Evolutionary conservation across 2,888 invertebrate genomes (phyloP).

Genomic region (Drosophila paramelanica): DNA sequence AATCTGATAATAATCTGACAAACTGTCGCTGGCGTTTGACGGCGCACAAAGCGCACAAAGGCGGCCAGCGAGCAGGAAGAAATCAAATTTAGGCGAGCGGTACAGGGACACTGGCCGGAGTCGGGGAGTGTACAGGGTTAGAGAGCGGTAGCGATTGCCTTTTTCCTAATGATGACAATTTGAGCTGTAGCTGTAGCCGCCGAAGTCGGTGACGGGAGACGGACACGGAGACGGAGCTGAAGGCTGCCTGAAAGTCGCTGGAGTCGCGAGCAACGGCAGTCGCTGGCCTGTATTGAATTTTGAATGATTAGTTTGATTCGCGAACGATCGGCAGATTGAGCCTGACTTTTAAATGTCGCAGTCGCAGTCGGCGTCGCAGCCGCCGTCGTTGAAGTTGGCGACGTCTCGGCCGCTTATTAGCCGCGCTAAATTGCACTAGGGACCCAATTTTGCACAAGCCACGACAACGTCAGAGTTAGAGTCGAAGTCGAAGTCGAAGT

Average conservation of each 20-base stretch:
- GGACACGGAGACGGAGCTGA: constrained; percentile 5
- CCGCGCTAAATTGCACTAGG: constrained; percentile 81
- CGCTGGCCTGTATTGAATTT: constrained; percentile 74
- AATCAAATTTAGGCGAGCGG: constrained; percentile 74
- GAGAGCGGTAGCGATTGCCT: constrained; percentile 77
- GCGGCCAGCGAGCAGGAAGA: constrained; percentile 72
- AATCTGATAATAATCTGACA: constrained; percentile 83
- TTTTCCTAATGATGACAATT: constrained; percentile 83
- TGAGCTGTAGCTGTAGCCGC: constrained; percentile 54
- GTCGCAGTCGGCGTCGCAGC: constrained; percentile 45
- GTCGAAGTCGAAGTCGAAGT: constrained; percentile 27
- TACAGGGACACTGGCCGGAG: constrained; percentile 21
- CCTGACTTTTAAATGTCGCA: constrained; percentile 80
- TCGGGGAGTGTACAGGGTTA: constrained; percentile 24
- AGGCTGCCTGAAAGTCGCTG: constrained; percentile 7
- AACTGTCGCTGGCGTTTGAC: constrained; percentile 83
- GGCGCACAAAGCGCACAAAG: constrained; percentile 74
- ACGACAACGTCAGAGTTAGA: constrained; percentile 61
- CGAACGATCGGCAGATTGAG: constrained; percentile 80
- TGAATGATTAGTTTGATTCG: constrained; percentile 82
- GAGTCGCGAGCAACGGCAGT: constrained; percentile 40
- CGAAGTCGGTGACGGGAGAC: constrained; percentile 4
- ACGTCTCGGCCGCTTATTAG: constrained; percentile 80
- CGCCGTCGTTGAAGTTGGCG: constrained; percentile 58
- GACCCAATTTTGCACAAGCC: constrained; percentile 78